These are phyloP conservation scores for Pseudanteris insignis DNA, from an alignment of 2,888 invertebrate genomes.

Conservation along the genomic window DNA sequence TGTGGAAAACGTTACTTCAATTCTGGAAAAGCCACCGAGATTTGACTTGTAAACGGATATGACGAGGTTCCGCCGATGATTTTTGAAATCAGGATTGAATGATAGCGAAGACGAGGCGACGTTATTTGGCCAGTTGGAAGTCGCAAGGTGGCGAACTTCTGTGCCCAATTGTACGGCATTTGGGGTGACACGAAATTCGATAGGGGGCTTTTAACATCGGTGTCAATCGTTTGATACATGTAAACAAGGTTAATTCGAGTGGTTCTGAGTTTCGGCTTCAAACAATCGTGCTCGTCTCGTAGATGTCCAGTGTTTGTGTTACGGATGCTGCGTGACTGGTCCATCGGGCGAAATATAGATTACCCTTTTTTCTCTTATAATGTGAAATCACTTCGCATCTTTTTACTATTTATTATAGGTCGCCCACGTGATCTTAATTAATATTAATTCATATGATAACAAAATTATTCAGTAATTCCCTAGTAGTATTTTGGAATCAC, in stretches of 20 bases:
- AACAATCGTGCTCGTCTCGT: too few species aligned
- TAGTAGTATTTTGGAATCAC: too few species aligned
- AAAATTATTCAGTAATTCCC: too few species aligned
- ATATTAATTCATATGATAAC: too few species aligned
- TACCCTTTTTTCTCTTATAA: too few species aligned
- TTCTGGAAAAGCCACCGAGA: constrained; percentile 53
- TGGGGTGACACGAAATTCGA: constrained; percentile 15
- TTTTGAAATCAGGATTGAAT: constrained; percentile 50
- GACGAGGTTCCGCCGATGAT: constrained; percentile 62
- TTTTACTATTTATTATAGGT: too few species aligned
- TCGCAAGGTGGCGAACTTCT: constrained; percentile 23
- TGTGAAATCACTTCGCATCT: too few species aligned
- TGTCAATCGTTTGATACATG: constrained; percentile 23
- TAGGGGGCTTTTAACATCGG: constrained; percentile 32
- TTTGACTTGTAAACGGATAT: constrained; percentile 66
- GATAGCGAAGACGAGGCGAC: constrained; percentile 51
- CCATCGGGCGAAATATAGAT: too few species aligned
- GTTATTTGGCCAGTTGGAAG: constrained; percentile 60
- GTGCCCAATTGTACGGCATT: constrained; percentile 8
- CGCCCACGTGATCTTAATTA: too few species aligned
- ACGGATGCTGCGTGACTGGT: too few species aligned
- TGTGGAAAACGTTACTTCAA: constrained; percentile 47
- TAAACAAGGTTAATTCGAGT: constrained; percentile 12
- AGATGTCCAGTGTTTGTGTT: too few species aligned
- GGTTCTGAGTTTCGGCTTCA: too few species aligned